Conservation (phyloP, 2,797 vertebrate genomes). For the Urosaurus nigricauda region DNA sequence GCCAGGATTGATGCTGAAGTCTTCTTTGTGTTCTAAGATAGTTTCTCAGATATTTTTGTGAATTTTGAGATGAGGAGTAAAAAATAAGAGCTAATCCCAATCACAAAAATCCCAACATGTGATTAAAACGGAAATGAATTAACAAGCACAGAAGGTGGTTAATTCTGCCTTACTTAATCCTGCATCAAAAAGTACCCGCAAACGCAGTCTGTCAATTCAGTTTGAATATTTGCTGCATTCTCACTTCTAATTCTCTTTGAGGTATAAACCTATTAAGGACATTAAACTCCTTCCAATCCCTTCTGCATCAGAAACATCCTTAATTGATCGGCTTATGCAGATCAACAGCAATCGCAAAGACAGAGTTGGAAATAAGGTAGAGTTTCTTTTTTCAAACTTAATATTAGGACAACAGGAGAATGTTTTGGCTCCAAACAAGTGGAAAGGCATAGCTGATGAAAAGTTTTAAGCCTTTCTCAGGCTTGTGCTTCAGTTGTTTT, state of each 20-base stretch:
- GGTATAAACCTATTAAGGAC: slow-evolving; percentile 59
- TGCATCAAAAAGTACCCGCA: slow-evolving; percentile 12
- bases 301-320: slow-evolving; percentile 54
- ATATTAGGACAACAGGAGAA: not conserved
- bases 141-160: not conserved
- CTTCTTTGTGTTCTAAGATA: not conserved
- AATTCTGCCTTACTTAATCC: slow-evolving; percentile 20
- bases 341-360: slow-evolving; percentile 30
- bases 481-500: not conserved
- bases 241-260: slow-evolving; percentile 61
- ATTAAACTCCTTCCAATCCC: slow-evolving; percentile 59
- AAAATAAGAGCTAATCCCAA: not conserved
- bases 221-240: slow-evolving; percentile 52
- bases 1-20: not conserved
- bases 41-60: not conserved
- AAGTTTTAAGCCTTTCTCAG: not conserved
- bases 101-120: not conserved
- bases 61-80: not conserved
- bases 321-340: slow-evolving; percentile 40
- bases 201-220: slow-evolving; percentile 36
- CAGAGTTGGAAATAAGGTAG: slow-evolving; percentile 8
- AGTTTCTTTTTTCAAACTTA: not conserved
- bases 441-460: not conserved
- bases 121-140: not conserved
- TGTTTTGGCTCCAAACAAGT: not conserved